Base-by-base conservation (phyloP, 2,888 invertebrate genomes). In the Blomia tropicalis region DNA sequence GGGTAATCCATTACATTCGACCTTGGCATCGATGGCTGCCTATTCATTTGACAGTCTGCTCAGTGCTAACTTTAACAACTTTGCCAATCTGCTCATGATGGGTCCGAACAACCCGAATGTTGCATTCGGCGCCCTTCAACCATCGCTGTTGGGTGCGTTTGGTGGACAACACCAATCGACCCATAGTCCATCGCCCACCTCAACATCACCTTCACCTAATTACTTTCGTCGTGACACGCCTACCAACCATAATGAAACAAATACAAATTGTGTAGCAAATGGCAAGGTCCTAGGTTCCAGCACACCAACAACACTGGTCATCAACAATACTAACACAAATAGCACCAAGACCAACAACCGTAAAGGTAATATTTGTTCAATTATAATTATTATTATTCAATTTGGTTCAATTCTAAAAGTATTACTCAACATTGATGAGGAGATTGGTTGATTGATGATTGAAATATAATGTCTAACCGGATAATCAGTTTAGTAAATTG, bases 101-200 rank as follows among this genome's bases (percentile, higher is more conserved):
- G 29, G 29, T 19, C 56, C 56, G 14, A 2, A 47, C 51, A 47
- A 47, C 51, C 51, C 51, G 22, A 27, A 27, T n/a, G 22, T 47
- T 7, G 7, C 23, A 11, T 19, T 47, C 5, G 51, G 51, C 22
- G 51, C 51, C 7, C 22, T 47, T 11, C 51, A 47, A n/a, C 51
- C 51, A 25, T 32, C 61, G 31, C 19, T 61, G 31, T 14, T 23
- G 27, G 5, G 51, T 43, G 47, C 62, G 36, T 56, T 56, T 41
- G 30, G 51, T 32, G 30, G 31, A 54, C 14, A 44, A 36, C 53
- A 60, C 62, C 11, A 47, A 65, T 43, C 65, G 65, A 54, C 63
- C 65, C 47, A 66, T 66, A 36, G 66, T 66, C 63, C 66, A 65
- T 62, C 60, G 66, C 30, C 64, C 51, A 47, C 51, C 7, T 47